Conservation (phyloP, 2,888 invertebrate species). For the Acrobasis suavella region DNA sequence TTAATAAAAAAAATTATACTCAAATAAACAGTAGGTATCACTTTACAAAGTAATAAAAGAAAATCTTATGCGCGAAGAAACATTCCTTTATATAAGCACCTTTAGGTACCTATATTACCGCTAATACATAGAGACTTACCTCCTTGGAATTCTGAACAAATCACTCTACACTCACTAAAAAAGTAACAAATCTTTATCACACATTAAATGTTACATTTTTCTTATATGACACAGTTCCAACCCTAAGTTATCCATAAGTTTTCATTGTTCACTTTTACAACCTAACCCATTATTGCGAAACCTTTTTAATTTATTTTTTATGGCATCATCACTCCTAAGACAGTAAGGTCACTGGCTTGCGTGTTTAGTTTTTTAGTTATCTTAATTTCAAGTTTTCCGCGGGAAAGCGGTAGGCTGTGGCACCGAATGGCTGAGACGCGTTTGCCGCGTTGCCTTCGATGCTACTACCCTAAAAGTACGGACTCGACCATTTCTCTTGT, state of each 20-base stretch:
- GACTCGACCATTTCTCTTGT: slow-evolving; percentile 52
- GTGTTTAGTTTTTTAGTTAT: slow-evolving; percentile 27
- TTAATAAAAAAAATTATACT: no score
- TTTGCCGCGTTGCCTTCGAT: slow-evolving; percentile 54
- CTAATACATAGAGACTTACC: slow-evolving; percentile 1
- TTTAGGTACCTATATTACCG: no score
- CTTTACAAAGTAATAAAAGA: neutral
- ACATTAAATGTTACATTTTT: slow-evolving; percentile 25
- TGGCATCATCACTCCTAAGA: neutral
- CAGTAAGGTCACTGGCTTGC: slow-evolving; percentile 2
- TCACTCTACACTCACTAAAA: slow-evolving; percentile 12
- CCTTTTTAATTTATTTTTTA: slow-evolving; percentile 33
- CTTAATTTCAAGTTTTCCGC: slow-evolving; percentile 63
- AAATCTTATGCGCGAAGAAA: neutral
- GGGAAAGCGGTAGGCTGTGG: slow-evolving; percentile 53
- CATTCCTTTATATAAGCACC: no score
- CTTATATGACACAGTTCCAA: slow-evolving; percentile 22
- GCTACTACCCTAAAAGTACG: slow-evolving; percentile 57
- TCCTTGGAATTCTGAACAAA: neutral
- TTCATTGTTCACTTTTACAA: slow-evolving; percentile 23
- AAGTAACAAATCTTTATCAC: slow-evolving; percentile 32
- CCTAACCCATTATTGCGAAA: slow-evolving; percentile 25
- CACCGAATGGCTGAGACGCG: slow-evolving; percentile 47
- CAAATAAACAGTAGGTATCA: no score
- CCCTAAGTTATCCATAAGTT: slow-evolving; percentile 29